Base-by-base conservation (phyloP, 2,888 invertebrate genomes). In the Smittia aterrima region DNA sequence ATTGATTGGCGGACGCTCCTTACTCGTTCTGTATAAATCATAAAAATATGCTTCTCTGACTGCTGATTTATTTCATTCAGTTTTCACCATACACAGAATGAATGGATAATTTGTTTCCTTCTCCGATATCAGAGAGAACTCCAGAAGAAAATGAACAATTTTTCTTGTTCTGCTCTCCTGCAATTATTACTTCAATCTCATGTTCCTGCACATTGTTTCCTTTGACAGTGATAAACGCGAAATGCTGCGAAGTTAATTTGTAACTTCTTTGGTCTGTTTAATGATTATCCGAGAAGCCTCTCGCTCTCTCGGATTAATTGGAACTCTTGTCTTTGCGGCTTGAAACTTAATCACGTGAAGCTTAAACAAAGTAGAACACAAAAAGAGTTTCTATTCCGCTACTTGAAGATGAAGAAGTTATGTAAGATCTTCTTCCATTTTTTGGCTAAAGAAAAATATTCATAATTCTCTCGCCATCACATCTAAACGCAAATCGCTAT, bases 1-100 rank as follows among this genome's bases (percentile, higher is more conserved):
- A 67, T 67, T 67, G 67, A 67, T 67, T 67, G 67, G 67, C 67
- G 40, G 67, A 67, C 67, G 67, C 67, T 67, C 67, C 67, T 67
- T 67, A 41, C 38, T 41, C 67, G 38, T 67, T 67, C 67, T 11
- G 18, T 58, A 58, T 58, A 58, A 58, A 58, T 58, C 58, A 58
- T 58, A 58, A 58, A 58, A 58, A 58, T 58, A 20, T 58, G 58
- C 18, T 58, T 58, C 58, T 58, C 58, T 1, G 58, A 47, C 47
- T 58, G 58, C 58, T 58, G 58, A 58, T 58, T 58, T 58, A 58
- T 58, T 58, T 58, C 58, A 58, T 22, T 58, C 9, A 58, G 47
- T 58, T 58, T 58, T 58, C 18, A 3, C 18, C 58, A 58, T 22
- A 22, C 58, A 58, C 20, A 9, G 58, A 58, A 22, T 58, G 58